phyloP scores from a whole-genome alignment of 2,888 invertebrate species.

The Thereva unica region DNA sequence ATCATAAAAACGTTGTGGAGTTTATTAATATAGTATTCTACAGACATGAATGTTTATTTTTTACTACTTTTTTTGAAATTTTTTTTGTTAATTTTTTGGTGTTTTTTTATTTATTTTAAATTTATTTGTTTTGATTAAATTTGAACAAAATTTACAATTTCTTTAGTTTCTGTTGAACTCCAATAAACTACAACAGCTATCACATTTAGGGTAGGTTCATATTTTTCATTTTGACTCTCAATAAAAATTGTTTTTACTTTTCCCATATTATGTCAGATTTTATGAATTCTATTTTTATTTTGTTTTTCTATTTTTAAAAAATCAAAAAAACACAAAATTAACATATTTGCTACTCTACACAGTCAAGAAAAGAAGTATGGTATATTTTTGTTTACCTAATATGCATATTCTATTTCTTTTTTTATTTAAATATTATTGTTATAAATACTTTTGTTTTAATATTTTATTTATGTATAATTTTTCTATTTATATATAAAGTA shows the following conservation, averaged over 20 bases:
- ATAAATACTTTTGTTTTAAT: constrained; percentile 24
- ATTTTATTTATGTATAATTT: constrained; percentile 19
- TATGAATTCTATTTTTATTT: constrained; percentile 6
- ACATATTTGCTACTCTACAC: background rate
- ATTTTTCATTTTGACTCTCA: background rate
- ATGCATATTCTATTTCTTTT: no score
- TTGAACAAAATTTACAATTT: no score
- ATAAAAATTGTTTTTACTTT: constrained; percentile 12
- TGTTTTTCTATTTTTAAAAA: constrained; percentile 15
- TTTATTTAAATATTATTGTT: constrained; percentile 1
- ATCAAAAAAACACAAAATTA: constrained; percentile 1
- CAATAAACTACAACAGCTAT: background rate
- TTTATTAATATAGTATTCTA: background rate
- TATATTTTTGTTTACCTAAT: no score
- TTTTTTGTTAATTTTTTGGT: no score
- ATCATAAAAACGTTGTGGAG: background rate
- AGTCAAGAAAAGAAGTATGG: background rate
- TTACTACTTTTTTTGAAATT: no score
- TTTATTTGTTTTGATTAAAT: no score
- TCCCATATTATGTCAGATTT: constrained; percentile 42
- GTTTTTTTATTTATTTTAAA: no score
- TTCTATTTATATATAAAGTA: constrained; percentile 17
- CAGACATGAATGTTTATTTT: background rate
- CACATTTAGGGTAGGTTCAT: background rate
- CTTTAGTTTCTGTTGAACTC: no score